These are phyloP conservation scores for Scolanthus callimorphus DNA, from an alignment of 92 coral and sea anemone species.

Conservation along the genomic window DNA sequence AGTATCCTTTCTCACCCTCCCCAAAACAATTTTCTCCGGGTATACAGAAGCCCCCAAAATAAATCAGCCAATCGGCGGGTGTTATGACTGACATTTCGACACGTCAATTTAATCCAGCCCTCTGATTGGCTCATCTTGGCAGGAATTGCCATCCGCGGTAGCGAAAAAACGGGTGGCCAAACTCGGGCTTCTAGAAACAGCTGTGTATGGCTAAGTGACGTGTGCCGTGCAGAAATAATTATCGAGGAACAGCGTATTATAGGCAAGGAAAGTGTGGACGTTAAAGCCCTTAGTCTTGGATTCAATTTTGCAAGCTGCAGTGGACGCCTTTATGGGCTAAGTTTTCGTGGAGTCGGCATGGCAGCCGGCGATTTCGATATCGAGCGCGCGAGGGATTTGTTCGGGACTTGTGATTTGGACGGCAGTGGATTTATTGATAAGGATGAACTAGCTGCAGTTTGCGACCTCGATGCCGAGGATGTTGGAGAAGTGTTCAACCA, in stretches of 20 bases:
- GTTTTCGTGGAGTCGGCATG: constrained; percentile 19
- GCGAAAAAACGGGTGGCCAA: constrained; percentile 85
- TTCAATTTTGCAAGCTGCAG: neutral
- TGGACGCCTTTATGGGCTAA: constrained; percentile 25
- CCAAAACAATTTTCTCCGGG: too few species aligned
- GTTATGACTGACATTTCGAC: constrained; percentile 31
- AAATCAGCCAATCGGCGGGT: constrained; percentile 49
- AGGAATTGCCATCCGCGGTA: constrained; percentile 73
- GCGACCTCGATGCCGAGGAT: constrained; percentile 88
- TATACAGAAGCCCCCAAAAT: too few species aligned
- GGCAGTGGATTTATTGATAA: constrained; percentile 94
- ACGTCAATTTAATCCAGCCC: constrained; percentile 9
- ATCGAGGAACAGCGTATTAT: neutral
- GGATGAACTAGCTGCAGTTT: constrained; percentile 94
- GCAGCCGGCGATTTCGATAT: constrained; percentile 70
- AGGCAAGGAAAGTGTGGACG: constrained; percentile 1
- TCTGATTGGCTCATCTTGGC: constrained; percentile 64
- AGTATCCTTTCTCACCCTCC: too few species aligned
- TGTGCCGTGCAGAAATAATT: constrained; percentile 19
- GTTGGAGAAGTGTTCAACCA: constrained; percentile 84
- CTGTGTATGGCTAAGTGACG: constrained; percentile 93
- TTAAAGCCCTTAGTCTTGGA: too few species aligned
- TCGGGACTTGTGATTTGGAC: constrained; percentile 90
- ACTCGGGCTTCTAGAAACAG: constrained; percentile 70
- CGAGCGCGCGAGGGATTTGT: constrained; percentile 73